Base-by-base conservation (phyloP, 2,113 vertebrate species). In the Bombycilla garrulus region DNA sequence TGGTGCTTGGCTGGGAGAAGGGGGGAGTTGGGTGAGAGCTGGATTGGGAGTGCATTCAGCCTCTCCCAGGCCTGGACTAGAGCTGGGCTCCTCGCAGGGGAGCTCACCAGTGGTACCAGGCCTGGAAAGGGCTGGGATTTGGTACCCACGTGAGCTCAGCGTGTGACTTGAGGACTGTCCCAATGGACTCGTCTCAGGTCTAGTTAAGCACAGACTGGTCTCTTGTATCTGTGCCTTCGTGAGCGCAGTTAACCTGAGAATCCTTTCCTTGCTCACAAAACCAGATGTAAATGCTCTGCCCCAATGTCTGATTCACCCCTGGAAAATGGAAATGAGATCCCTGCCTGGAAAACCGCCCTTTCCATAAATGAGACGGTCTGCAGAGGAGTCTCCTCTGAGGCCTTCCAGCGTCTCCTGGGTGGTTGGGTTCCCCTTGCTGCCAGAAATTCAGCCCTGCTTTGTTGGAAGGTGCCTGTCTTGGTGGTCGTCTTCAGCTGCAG, bases 251-350 rank as follows among this genome's bases (percentile, higher is more conserved):
- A 91, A 81, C 50, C 29, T 6, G 3, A 17, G 5, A 1, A 35
- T 77, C 86, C 54, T 81, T 74, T 80, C 72, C 44, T 40, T 0
- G 3, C 38, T 54, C 53, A 44, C 79, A 92, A 70, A 78, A 81
- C 51, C 28, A 47, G 77, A 53, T 57, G 72, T 40, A 45, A 86
- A 48, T 64, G 53, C 56, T 88, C 64, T 83, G 61, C 64, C 45
- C 50, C 70, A 22, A 0, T 28, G 44, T 83, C 60, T 78, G 64
- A 73, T 81, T 92, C 0, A 15, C 88, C 86, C 66, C 88, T 95
- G 79, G 92, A 62, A 85, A 90, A 91, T 45, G 76, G 62, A 61
- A 92, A 69, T 93, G 91, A 90, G 81, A 78, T 81, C 85, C 66
- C 86, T 78, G 58, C 51, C 95, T 66, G 53, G 92, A 77, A 90